Base-by-base conservation (phyloP, 2,113 vertebrate genomes). In the Cranoglanis bouderius region DNA sequence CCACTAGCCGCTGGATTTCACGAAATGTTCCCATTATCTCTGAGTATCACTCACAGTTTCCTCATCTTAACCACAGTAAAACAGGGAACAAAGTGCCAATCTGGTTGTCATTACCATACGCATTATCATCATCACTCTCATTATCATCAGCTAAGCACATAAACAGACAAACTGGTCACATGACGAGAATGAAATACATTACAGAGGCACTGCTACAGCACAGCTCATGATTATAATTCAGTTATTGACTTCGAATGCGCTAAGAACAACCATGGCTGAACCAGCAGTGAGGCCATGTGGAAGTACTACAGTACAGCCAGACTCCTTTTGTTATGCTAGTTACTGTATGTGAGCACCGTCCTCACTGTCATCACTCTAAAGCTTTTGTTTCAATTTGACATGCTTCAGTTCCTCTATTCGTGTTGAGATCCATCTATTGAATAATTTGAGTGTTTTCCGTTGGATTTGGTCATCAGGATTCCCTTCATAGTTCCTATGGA, bases 401-500 rank as follows among this genome's bases (percentile, higher is more conserved):
- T 32, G n/a, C 13, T 81, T 51, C 18, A 32, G 46, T 57, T 21
- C 65, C 35, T 55, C 87, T 38, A 18, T 85, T 53, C 24, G 55
- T 32, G 24, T 12, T 78, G 81, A 46, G 74, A 85, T 43, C 75
- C 57, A 7, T 84, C 49, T 55, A 57, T 77, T 24, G 55, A 87
- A 84, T n/a, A n/a, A 70, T 85, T 81, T 61, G 38, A 83, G 40
- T 61, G 75, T 51, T 67, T 72, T 40, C 57, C 32, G 59, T 16
- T 87, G 67, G 91, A 86, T 87, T 85, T 88, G 87, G 85, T 86
- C 90, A 85, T 90, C 84, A 91, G 89, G 82, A 89, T 92, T 91
- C 89, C 53, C 88, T n/a, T 82, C 85, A 85, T 32, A 74, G 67
- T 92, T 87, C 59, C 92, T 90, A 93, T 93, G 88, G 92, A 89